phyloP scores from a whole-genome alignment of 2,888 invertebrate genomes.

The Reticulitermes lucifugus region DNA sequence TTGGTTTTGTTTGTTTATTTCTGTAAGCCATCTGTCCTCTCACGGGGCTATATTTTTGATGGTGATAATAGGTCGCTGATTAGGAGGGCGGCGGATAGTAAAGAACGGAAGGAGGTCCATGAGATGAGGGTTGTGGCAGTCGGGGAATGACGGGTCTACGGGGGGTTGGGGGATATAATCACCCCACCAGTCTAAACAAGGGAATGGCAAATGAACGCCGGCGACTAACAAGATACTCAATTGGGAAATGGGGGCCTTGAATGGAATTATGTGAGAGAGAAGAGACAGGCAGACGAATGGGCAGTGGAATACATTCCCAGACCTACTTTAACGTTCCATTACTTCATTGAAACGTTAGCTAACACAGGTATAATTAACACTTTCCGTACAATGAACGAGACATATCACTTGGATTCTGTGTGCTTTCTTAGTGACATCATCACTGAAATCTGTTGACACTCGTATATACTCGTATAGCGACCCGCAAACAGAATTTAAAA shows the following conservation, averaged over 20 bases:
- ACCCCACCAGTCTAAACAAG: slow-evolving; percentile 24
- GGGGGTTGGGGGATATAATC: slow-evolving; percentile 11
- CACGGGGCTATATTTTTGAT: slow-evolving; percentile 30
- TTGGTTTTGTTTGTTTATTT: slow-evolving; percentile 24
- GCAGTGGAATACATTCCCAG: neutral
- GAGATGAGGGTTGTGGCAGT: slow-evolving; percentile 20
- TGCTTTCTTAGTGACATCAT: no score
- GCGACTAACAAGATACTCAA: slow-evolving; percentile 42
- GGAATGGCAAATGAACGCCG: slow-evolving; percentile 40
- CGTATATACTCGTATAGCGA: no score
- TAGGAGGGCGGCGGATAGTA: slow-evolving; percentile 17
- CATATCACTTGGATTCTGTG: no score
- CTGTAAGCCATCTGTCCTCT: slow-evolving; percentile 30
- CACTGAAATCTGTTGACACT: no score
- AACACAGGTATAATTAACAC: no score
- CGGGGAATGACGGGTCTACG: neutral
- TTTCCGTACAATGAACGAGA: no score
- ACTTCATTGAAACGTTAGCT: neutral
- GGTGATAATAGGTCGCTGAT: slow-evolving; percentile 40
- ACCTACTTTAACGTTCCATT: neutral
- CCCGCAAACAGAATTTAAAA: no score
- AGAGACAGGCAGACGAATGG: no score
- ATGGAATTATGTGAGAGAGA: slow-evolving; percentile 18
- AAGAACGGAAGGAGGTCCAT: slow-evolving; percentile 14
- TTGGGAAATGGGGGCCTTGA: slow-evolving; percentile 46